These are phyloP conservation scores for Xiphophorus maculatus DNA, from an alignment of 2,113 vertebrate genomes.

Conservation along the genomic window DNA sequence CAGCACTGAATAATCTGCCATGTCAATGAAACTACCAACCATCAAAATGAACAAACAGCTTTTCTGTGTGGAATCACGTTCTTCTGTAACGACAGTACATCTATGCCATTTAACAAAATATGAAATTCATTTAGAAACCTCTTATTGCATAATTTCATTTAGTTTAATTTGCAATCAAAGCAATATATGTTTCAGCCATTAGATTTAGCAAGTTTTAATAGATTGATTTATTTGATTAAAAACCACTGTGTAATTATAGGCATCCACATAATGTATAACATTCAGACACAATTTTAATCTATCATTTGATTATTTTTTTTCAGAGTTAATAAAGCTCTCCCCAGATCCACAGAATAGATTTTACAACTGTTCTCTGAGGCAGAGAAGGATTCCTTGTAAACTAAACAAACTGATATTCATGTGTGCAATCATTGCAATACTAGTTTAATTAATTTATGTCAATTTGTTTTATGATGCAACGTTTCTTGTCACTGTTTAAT, in stretches of 20 bases:
- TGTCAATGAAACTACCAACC: conserved; percentile 10
- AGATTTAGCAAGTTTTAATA: conserved; percentile 15
- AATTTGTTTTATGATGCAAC: conserved; percentile 5
- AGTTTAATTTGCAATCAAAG: conserved; percentile 5
- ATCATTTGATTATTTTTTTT: neutral
- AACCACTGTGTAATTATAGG: conserved; percentile 1
- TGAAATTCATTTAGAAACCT: conserved; percentile 19
- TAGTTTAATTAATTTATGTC: conserved; percentile 9
- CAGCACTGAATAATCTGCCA: neutral
- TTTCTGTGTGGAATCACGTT: conserved; percentile 17
- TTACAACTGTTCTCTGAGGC: conserved; percentile 3
- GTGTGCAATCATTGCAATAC: conserved; percentile 2
- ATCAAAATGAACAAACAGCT: neutral
- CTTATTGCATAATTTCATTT: conserved; percentile 2
- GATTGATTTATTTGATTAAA: conserved; percentile 4
- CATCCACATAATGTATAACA: neutral
- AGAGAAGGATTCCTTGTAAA: neutral
- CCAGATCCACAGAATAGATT: neutral
- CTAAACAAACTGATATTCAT: conserved; percentile 7
- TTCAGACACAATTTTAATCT: neutral
- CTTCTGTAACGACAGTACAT: conserved; percentile 18
- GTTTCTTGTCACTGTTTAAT: conserved; percentile 15
- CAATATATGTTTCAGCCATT: conserved; percentile 12
- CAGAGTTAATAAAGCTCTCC: neutral
- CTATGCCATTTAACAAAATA: conserved; percentile 29